Evolutionary conservation across 2,797 vertebrate species (phyloP).

Genomic region (Tragopan temminckii): DNA sequence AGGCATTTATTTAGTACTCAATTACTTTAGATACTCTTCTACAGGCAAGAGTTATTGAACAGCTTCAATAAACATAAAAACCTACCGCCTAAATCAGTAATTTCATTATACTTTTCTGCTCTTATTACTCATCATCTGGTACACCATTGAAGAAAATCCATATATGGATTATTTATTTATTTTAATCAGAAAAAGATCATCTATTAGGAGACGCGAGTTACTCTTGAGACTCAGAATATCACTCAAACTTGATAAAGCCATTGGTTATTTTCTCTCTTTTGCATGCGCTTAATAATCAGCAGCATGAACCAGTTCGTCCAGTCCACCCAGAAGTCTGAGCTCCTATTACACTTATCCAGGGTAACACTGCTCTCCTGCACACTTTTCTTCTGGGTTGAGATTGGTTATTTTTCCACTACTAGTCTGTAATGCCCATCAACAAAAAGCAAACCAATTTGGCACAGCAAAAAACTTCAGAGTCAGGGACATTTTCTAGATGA

Average conservation of each 20-base stretch:
- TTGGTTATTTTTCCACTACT: neutral
- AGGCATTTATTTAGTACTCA: constrained; percentile 20
- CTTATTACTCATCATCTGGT: neutral
- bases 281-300: neutral
- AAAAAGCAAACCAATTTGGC: neutral
- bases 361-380: neutral
- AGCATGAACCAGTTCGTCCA: neutral
- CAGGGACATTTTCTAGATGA: neutral
- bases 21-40: constrained; percentile 22
- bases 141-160: neutral
- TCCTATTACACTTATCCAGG: neutral
- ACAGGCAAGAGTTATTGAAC: neutral
- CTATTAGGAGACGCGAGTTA: neutral
- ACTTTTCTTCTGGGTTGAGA: neutral
- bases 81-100: neutral
- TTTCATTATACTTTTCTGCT: neutral
- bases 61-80: constrained; percentile 9
- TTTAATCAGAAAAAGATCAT: neutral
- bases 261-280: neutral
- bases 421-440: neutral
- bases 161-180: neutral
- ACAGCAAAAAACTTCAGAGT: neutral
- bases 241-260: neutral
- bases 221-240: neutral
- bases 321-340: neutral